Conservation (phyloP, 2,797 vertebrate genomes). For the Muraenolepis orangiensis region DNA sequence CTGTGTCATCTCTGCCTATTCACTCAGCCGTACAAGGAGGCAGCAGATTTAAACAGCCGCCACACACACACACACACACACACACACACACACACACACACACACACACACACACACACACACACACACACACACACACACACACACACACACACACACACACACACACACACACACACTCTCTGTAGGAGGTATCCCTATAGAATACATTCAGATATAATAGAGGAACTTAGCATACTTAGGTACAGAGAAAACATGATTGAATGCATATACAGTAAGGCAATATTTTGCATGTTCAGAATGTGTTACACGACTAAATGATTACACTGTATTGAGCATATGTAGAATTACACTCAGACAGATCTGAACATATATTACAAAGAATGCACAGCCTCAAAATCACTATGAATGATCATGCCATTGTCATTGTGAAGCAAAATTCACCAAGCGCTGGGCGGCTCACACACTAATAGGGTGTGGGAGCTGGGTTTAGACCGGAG, state of each 20-base stretch:
- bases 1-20: constrained; percentile 15
- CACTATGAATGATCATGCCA: not conserved
- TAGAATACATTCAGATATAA: too few relatives aligned
- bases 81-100: too few relatives aligned
- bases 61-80: not conserved
- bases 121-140: not conserved
- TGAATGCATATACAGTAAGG: not conserved
- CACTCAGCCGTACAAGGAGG: constrained; percentile 9
- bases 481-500: too few relatives aligned
- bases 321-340: not conserved
- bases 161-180: not conserved
- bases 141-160: too few relatives aligned
- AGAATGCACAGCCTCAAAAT: not conserved
- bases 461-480: too few relatives aligned
- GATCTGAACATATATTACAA: not conserved
- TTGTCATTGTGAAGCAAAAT: too few relatives aligned
- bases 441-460: too few relatives aligned
- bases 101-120: not conserved
- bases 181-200: too few relatives aligned
- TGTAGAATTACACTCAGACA: not conserved
- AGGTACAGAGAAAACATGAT: not conserved
- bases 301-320: not conserved
- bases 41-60: not conserved
- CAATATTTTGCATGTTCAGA: not conserved
- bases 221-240: not conserved